Evolutionary conservation across 23 tunicate genomes (phyloP), one percentile per base, ranked within the genome.

Genomic region (Pegea sp.): DNA sequence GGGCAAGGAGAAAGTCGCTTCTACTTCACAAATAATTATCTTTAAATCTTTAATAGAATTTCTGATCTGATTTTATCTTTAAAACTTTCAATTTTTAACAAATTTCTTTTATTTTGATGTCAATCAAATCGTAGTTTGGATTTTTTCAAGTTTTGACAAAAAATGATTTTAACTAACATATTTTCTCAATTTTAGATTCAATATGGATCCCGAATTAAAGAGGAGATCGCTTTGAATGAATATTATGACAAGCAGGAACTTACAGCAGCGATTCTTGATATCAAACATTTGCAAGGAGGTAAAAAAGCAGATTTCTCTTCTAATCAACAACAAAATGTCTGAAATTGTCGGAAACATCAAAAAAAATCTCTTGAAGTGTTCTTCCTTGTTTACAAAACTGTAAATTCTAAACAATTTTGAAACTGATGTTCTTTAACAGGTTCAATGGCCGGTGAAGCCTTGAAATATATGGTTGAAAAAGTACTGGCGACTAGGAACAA

Each of bases 391-490:
- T 8, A 38, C 46, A 38, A 16, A 8, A 11, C 16, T 38, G 16
- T 16, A 38, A 38, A 38, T 38, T 38, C 13, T 11, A 38, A 38
- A 38, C 46, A 38, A 38, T 8, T 8, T 8, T 16, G 11, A 38
- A 8, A 16, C 16, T 38, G 46, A 38, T 38, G 16, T 11, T 38
- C 16, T 38, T 38, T 38, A 8, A 0, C 16, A 84, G 95, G 95
- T 2, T 69, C 95, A 6, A 84, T 84, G 95, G 70, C 95, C 11
- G 95, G 95, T 4, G 63, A 54, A 42, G 95, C 95, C 0, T 57
- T 84, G 29, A 58, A 68, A 64, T 71, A 44, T 27, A 54, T 73
- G 19, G 69, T 68, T n/a, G 54, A 51, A n/a, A 11, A 31, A 4
- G 43, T 76, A 22, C 59, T 84, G 29, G 49, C 66, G 1, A 64